phyloP scores from a whole-genome alignment of 2,797 vertebrate genomes.

The Sebastolobus altivelis region DNA sequence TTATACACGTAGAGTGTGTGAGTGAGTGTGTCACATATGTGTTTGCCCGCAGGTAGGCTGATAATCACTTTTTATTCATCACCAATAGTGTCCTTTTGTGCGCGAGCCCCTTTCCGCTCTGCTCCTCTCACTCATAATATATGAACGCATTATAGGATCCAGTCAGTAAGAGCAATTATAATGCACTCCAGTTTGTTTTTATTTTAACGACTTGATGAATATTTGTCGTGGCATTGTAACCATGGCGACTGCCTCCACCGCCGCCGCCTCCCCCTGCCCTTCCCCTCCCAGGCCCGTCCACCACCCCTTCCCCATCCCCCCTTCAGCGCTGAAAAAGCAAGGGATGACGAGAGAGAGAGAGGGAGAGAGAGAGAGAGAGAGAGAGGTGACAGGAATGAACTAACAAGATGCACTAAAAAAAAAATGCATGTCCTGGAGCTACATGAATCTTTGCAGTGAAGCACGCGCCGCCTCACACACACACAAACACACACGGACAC shows the following conservation, averaged over 20 bases:
- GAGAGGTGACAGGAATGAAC: constrained; percentile 87
- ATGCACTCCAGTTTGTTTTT: constrained; percentile 81
- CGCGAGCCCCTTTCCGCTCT: constrained; percentile 18
- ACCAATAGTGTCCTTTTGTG: constrained; percentile 27
- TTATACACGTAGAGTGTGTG: constrained; percentile 34
- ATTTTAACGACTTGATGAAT: constrained; percentile 86
- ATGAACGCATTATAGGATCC: constrained; percentile 74
- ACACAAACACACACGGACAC: constrained; percentile 37
- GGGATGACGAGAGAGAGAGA: constrained; percentile 72
- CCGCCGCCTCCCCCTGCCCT: constrained; percentile 44
- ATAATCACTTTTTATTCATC: constrained; percentile 41
- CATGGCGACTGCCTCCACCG: constrained; percentile 83
- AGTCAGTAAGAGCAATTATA: constrained; percentile 81
- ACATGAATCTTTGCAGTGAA: constrained; percentile 84
- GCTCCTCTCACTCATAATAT: constrained; percentile 73
- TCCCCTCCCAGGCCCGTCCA: constrained; percentile 55
- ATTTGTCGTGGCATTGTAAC: constrained; percentile 86
- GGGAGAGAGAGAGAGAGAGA: constrained; percentile 60
- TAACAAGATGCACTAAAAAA: constrained; percentile 86
- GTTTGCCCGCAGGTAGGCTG: constrained; percentile 22
- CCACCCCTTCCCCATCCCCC: constrained; percentile 71
- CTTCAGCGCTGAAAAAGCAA: constrained; percentile 79
- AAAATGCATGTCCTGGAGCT: constrained; percentile 84
- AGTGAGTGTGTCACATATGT: constrained; percentile 6
- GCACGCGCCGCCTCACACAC: constrained; percentile 63